Base-by-base conservation (phyloP, 2,797 vertebrate species). In the Bryconaethiops microstoma region DNA sequence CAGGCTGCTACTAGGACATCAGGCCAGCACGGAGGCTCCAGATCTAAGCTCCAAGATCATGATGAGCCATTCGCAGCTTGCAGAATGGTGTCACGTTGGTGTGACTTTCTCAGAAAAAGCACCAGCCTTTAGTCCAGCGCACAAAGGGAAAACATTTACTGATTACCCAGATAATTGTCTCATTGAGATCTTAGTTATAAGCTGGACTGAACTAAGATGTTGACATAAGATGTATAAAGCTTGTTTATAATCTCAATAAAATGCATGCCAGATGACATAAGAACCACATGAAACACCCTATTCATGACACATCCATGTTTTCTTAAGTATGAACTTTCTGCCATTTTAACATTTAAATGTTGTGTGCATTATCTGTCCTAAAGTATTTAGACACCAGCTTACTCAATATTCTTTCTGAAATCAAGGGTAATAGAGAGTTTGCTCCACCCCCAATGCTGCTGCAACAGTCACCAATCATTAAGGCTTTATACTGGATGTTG, bases 1-100 rank as follows among this genome's bases (percentile, higher is more conserved):
- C 64, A 67, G 63, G 35, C 52, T 76, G 77, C 67, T 74, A 57
- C 57, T 19, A 67, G 45, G 79, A 69, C 62, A 76, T 73, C 62
- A 73, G 9, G 14, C 60, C 68, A 76, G 74, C 8, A 17, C 40
- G 74, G 75, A 54, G 23, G 40, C 63, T 74, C 6, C 81, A 60
- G 42, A 82, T 23, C 2, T 23, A 72, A 77, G 62, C 59, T 50
- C 17, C 21, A 2, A 39, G 64, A 42, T 72, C 74, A 42, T 9
- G 5, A 64, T 55, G 23, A 45, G 57, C 13, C 50, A 40, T 17
- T 72, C 69, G 55, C 25, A 54, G 69, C 16, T 65, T 73, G 21
- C 42, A 45, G 45, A 54, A 63, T n/a, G 29, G 64, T 54, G 50
- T 57, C 68, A 64, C 6, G 23, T 21, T 40, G 52, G 29, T 57